Base-by-base conservation (phyloP, 1,140 invertebrate genomes). In the Micrasema minimum region DNA sequence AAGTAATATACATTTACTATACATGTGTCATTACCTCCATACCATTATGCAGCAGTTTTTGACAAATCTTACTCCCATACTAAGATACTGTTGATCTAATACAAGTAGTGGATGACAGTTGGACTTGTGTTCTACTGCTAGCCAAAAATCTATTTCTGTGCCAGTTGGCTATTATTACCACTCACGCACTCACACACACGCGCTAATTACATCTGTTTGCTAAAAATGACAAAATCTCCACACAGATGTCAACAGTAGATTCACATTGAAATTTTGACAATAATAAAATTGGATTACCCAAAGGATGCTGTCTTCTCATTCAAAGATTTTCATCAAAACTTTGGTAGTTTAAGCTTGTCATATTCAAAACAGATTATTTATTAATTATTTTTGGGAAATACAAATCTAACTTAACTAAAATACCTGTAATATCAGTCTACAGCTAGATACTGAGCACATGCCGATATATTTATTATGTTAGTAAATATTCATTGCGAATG, bases 21-120 rank as follows among this genome's bases (percentile, higher is more conserved):
- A n/a, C 7, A 7, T 31, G 26, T 31, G 26, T 4, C 7, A 31
- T 31, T 59, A 62, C 68, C 57, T 59, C 45, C 68, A 51, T 62
- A 62, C 35, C 57, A 69, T 69, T 69, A 62, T 69, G 31, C 57
- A 61, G 68, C 57, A 69, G 22, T 61, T 69, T 69, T 62, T 61
- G 68, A 69, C 45, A 62, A 69, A 35, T 20, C 62, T 31, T 31
- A 31, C 26, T 31, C 26, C 26, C 26, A 31, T 31, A 31, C 26
- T 31, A 31, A 2, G 26, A 31, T 31, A 31, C n/a, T 31, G 26
- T 4, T 2, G 26, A 51, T 18, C 23, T 51, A 22, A 7, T 23
- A 22, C 20, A 23, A 14, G 14, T 51, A 51, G 5, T 5, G 35
- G 11, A 9, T 41, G 57, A 61, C 57, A 41, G 57, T 23, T 43